Percentiles rank a stretch among this genome's conserved stretches.
Conservation (phyloP, 2,888 invertebrate genomes). For the Spisula solida region DNA sequence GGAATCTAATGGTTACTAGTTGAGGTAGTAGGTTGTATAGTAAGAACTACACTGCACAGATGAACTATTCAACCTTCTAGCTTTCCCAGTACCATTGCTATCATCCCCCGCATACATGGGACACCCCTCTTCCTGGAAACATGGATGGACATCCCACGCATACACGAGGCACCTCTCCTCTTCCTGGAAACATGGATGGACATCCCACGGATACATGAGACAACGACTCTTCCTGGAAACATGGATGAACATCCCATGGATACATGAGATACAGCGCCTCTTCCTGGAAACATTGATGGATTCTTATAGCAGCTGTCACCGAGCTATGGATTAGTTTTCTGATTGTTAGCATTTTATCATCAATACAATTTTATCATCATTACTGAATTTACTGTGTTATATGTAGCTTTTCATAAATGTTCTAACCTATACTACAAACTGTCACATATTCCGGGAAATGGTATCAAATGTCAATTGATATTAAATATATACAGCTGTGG, state of each 20-base stretch:
- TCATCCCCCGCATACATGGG: slow-evolving; percentile 20
- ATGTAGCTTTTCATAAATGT: background rate
- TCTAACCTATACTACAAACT: no score
- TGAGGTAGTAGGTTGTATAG: slow-evolving; percentile 99
- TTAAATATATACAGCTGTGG: background rate
- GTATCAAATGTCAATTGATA: background rate
- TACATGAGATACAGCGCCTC: background rate
- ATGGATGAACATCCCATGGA: slow-evolving; percentile 31
- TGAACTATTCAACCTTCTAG: slow-evolving; percentile 99
- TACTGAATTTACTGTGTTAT: no score
- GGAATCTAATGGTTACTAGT: slow-evolving; percentile 87
- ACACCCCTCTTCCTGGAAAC: background rate
- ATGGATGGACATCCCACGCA: slow-evolving; percentile 29
- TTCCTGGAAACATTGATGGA: slow-evolving; percentile 15
- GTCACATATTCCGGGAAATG: background rate
- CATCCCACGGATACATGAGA: slow-evolving; percentile 28
- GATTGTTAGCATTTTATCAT: background rate
- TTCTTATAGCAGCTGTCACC: background rate
- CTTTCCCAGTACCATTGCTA: slow-evolving; percentile 91
- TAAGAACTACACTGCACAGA: slow-evolving; percentile 95
- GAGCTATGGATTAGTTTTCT: background rate
- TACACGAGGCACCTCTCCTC: background rate
- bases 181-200: background rate
- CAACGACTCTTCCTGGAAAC: background rate
- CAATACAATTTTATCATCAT: no score